Conservation (phyloP, 1,140 invertebrate species). For the Cotesia vestalis region DNA sequence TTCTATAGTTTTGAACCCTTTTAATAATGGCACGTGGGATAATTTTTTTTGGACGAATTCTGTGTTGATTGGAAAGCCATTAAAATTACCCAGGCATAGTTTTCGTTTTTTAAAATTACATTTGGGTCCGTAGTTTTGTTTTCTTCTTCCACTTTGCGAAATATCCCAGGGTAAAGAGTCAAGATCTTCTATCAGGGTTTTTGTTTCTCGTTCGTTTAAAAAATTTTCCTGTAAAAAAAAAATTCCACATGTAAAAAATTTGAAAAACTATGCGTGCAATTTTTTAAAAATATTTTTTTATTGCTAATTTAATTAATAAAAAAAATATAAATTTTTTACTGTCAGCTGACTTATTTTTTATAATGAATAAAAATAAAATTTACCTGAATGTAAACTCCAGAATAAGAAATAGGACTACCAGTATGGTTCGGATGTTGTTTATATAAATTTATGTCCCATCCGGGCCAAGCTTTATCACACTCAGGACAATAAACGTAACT, state of each 20-base stretch:
- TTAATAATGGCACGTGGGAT: constrained; percentile 69
- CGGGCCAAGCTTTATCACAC: constrained; percentile 79
- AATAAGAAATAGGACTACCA: constrained; percentile 70
- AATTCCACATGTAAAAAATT: no score
- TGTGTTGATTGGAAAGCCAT: constrained; percentile 87
- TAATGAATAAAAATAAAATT: constrained; percentile 28
- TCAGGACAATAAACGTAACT: constrained; percentile 79
- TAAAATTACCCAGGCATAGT: constrained; percentile 80
- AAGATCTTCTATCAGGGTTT: constrained; percentile 73
- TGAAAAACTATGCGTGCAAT: no score
- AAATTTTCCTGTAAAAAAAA: constrained; percentile 72
- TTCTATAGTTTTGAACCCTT: constrained; percentile 89
- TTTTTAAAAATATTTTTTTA: no score
- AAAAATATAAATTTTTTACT: no score
- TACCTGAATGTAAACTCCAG: constrained; percentile 76
- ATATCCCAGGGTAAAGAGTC: constrained; percentile 86
- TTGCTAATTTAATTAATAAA: no score
- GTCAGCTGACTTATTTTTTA: constrained; percentile 15
- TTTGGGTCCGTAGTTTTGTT: constrained; percentile 98
- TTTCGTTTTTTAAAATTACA: constrained; percentile 97
- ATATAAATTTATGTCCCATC: constrained; percentile 72
- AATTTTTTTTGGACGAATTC: constrained; percentile 87
- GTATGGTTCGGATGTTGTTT: constrained; percentile 74
- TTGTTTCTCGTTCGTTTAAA: constrained; percentile 77
- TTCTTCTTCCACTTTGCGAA: constrained; percentile 95